Evolutionary conservation across 64 coral and sea anemone species (phyloP).

Genomic region (Exaiptasia diaphana): DNA sequence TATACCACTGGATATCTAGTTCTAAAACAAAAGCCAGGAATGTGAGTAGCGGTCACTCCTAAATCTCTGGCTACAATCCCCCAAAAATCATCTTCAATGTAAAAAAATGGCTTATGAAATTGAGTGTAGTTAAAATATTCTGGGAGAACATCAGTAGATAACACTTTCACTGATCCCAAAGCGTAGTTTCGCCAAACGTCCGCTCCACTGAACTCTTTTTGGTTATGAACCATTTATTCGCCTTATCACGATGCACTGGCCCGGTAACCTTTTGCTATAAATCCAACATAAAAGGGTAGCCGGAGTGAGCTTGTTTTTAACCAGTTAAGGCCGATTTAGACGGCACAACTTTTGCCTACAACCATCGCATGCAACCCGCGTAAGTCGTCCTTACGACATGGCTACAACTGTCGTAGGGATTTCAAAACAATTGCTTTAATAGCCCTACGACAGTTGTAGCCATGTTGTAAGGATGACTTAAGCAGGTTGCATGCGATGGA

Average conservation of each 20-base stretch:
- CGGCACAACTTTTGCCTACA: no score
- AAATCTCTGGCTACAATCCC: neutral
- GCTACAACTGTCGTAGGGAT: no score
- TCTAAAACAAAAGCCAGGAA: neutral
- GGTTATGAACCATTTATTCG: neutral
- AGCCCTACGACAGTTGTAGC: no score
- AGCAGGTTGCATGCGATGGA: no score
- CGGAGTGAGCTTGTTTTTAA: no score
- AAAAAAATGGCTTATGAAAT: neutral
- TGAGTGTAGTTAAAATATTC: neutral
- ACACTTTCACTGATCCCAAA: neutral
- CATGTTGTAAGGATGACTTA: no score
- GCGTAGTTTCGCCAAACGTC: neutral
- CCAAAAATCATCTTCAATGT: neutral
- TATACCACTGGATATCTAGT: no score
- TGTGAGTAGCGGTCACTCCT: neutral
- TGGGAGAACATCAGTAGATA: neutral
- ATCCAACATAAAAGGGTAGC: no score
- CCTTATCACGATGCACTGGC: neutral
- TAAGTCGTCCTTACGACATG: no score
- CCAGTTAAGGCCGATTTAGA: no score
- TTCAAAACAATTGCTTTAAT: no score
- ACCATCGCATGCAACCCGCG: no score
- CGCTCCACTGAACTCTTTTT: neutral
- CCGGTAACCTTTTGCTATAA: neutral